These are phyloP conservation scores for Apis florea DNA, from an alignment of 1,140 invertebrate genomes.

Conservation along the genomic window DNA sequence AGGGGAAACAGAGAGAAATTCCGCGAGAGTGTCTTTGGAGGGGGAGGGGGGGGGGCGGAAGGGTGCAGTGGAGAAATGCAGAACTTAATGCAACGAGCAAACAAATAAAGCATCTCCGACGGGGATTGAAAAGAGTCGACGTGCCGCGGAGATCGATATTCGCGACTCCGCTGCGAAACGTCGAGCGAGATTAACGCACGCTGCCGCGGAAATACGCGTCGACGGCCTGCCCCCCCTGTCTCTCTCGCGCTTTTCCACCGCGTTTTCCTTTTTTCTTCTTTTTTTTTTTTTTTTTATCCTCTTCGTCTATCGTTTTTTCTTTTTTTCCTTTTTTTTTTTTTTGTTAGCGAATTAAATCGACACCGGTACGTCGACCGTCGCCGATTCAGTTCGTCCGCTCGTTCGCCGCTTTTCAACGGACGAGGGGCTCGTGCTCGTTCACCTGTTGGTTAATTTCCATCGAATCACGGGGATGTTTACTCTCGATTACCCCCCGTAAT, in stretches of 20 bases:
- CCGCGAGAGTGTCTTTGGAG: slow-evolving; percentile 24
- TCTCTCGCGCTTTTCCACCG: background rate
- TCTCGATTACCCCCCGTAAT: slow-evolving; percentile 29
- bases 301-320: background rate
- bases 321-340: background rate
- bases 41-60: too few relatives aligned
- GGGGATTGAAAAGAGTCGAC: slow-evolving; percentile 30
- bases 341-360: background rate
- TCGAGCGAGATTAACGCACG: slow-evolving; percentile 35
- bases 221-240: background rate
- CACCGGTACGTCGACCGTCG: background rate
- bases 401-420: background rate
- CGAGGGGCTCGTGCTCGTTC: slow-evolving; percentile 4
- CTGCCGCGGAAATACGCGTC: background rate
- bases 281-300: background rate
- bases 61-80: slow-evolving; percentile 24
- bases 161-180: slow-evolving; percentile 13
- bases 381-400: background rate
- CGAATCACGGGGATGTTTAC: slow-evolving; percentile 33
- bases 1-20: slow-evolving; percentile 15
- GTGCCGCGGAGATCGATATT: slow-evolving; percentile 29
- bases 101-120: slow-evolving; percentile 48
- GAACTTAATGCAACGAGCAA: slow-evolving; percentile 26
- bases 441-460: slow-evolving; percentile 42
- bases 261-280: background rate